Conservation (phyloP, 2,888 invertebrate species). For the Lycocerus yunnanus region DNA sequence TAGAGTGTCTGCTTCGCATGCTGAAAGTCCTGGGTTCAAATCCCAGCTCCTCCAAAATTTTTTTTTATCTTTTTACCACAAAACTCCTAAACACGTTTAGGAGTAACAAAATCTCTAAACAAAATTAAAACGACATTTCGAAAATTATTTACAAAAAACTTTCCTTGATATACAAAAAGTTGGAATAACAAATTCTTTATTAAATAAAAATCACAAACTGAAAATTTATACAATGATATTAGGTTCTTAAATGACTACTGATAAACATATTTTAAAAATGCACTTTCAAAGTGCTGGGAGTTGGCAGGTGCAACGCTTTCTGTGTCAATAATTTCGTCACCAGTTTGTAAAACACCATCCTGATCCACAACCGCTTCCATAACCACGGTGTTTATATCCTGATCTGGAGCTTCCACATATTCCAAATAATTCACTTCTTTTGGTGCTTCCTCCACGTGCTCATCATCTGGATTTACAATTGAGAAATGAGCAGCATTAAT, state of each 20-base stretch:
- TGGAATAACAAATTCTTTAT: background rate
- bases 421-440: conserved; percentile 48
- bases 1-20: conserved; percentile 60
- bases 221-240: background rate
- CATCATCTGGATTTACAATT: conserved; percentile 25
- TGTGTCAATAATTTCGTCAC: conserved; percentile 14
- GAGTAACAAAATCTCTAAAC: too few species aligned
- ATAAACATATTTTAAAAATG: conserved; percentile 38
- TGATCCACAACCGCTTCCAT: conserved; percentile 47
- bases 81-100: too few species aligned
- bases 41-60: conserved; percentile 50
- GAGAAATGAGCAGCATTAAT: conserved; percentile 48
- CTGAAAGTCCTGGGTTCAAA: conserved; percentile 57
- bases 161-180: too few species aligned
- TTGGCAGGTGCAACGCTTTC: background rate
- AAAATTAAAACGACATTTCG: too few species aligned
- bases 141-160: too few species aligned
- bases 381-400: conserved; percentile 36
- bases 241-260: conserved; percentile 10
- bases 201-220: background rate
- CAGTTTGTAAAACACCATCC: conserved; percentile 41
- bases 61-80: too few species aligned
- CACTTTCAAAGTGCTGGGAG: conserved; percentile 31
- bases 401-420: conserved; percentile 31
- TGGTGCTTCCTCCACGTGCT: conserved; percentile 56